These are phyloP conservation scores for Hozukius guyotensis DNA, from an alignment of 2,797 vertebrate species.

Conservation along the genomic window DNA sequence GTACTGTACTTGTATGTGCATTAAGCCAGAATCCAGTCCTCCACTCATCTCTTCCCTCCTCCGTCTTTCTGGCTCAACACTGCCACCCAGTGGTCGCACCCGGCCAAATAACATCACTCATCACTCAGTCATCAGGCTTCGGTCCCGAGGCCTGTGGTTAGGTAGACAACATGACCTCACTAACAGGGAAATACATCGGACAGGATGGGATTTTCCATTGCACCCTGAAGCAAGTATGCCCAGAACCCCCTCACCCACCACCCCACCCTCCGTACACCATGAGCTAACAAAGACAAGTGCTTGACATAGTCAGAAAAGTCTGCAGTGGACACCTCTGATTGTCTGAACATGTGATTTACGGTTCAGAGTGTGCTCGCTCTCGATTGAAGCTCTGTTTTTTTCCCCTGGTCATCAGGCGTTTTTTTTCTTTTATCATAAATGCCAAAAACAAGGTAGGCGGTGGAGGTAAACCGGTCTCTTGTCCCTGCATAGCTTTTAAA, in stretches of 20 bases:
- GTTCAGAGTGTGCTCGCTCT: not conserved
- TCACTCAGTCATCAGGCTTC: slow-evolving; percentile 20
- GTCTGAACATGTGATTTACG: slow-evolving; percentile 20
- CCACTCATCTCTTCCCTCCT: not conserved
- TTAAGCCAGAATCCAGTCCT: not conserved
- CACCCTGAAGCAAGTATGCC: slow-evolving; percentile 48
- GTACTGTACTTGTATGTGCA: slow-evolving; percentile 9
- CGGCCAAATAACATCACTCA: not conserved
- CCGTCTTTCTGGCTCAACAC: slow-evolving; percentile 79
- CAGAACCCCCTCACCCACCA: slow-evolving; percentile 7
- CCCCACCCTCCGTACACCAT: slow-evolving; percentile 6
- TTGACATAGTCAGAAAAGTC: slow-evolving; percentile 23
- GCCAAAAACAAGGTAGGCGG: not conserved
- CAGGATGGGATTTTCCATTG: slow-evolving; percentile 78
- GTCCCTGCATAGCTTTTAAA: not conserved
- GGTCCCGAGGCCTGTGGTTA: slow-evolving; percentile 57
- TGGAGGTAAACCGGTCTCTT: not conserved
- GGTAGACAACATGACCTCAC: slow-evolving; percentile 77
- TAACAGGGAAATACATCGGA: slow-evolving; percentile 66
- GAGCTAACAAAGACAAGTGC: slow-evolving; percentile 58
- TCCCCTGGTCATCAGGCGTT: not conserved
- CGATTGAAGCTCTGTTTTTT: not conserved
- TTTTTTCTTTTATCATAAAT: not conserved
- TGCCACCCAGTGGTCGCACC: slow-evolving; percentile 79
- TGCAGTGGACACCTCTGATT: slow-evolving; percentile 13